Percentiles rank a stretch among this genome's conserved stretches.
phyloP scores from a whole-genome alignment of 1,140 invertebrate genomes.

The Heliothis subflexa region DNA sequence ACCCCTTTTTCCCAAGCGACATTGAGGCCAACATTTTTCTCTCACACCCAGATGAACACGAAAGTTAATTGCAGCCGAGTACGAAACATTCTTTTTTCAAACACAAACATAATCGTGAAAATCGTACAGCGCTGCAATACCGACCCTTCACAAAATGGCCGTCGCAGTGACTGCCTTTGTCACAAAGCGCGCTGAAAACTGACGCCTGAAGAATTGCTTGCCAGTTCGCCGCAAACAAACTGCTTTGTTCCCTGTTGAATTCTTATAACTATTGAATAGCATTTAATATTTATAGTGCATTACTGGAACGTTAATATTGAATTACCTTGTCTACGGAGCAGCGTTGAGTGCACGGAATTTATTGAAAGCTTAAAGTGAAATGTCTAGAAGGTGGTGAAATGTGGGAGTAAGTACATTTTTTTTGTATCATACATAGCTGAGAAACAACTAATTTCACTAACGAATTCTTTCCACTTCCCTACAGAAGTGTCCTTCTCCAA shows the following conservation, averaged over 20 bases:
- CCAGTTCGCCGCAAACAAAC: conserved; percentile 20
- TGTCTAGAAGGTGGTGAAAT: no score
- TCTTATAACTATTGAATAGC: conserved; percentile 32
- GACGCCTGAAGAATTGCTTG: conserved; percentile 50
- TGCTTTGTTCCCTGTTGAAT: conserved; percentile 1
- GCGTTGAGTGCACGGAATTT: no score
- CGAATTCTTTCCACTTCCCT: no score
- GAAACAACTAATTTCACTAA: no score
- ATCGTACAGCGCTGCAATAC: conserved; percentile 12
- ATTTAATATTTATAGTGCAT: conserved; percentile 16
- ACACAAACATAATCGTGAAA: conserved; percentile 29
- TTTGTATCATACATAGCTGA: no score
- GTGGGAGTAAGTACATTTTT: no score
- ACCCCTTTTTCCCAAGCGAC: not conserved
- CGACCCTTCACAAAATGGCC: conserved; percentile 40
- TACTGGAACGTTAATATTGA: conserved; percentile 7
- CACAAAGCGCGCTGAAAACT: conserved; percentile 47
- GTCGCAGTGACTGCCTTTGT: conserved; percentile 45
- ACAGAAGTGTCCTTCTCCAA: no score
- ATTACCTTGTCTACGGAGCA: not conserved
- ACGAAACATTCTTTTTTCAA: conserved; percentile 25
- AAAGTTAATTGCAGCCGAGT: conserved; percentile 30
- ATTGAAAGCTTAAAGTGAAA: no score
- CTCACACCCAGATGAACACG: conserved; percentile 16
- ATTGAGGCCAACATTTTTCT: conserved; percentile 14